phyloP scores from a whole-genome alignment of 2,113 vertebrate species.

The Trichechus manatus region DNA sequence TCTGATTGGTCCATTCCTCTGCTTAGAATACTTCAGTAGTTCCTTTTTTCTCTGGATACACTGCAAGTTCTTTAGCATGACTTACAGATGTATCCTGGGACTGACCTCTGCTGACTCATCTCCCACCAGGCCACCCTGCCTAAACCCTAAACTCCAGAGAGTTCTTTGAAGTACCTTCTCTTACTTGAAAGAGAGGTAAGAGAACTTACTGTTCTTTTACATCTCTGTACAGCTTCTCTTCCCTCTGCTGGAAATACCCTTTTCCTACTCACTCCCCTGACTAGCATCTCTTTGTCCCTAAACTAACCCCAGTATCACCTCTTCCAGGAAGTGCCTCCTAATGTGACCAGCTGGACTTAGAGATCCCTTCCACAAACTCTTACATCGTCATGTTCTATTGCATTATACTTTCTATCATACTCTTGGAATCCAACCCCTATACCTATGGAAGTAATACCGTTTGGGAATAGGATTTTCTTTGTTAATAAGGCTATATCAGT shows the following conservation, averaged over 20 bases:
- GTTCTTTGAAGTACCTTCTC: neutral
- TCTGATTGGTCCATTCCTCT: neutral
- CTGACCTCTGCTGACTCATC: neutral
- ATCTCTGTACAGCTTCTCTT: neutral
- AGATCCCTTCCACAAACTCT: neutral
- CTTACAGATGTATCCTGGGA: no score
- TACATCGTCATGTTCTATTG: neutral
- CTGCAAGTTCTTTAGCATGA: neutral
- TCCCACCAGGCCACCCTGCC: neutral
- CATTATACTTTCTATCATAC: accelerated
- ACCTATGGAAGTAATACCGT: neutral
- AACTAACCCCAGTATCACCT: neutral
- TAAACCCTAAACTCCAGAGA: neutral
- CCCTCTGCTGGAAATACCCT: neutral
- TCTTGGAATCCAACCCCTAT: neutral
- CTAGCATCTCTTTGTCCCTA: neutral
- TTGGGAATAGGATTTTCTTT: no score
- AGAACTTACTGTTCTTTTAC: neutral
- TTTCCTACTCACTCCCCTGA: neutral
- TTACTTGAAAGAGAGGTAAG: neutral
- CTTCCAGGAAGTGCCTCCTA: neutral
- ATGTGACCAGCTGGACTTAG: no score
- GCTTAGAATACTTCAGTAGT: neutral
- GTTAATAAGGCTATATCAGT: no score
- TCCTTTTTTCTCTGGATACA: neutral